A percentile compares a stretch with the other conserved stretches of the same genome.
phyloP scores from a whole-genome alignment of 92 coral and sea anemone genomes.

The Phenganax marumi region DNA sequence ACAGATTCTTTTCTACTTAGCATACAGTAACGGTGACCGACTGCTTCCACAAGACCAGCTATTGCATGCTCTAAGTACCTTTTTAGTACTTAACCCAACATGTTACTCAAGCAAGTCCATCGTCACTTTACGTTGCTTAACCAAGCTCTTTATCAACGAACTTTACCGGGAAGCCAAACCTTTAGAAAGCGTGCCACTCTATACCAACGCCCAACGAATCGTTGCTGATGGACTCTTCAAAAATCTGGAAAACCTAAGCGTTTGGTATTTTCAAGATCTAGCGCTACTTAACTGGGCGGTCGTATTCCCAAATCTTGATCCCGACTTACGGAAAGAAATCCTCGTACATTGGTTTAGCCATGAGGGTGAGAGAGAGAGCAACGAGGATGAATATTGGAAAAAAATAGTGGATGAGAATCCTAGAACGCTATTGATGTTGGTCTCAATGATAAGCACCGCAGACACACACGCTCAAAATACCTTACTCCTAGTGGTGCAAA shows the following conservation, averaged over 20 bases:
- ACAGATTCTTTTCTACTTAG: slow-evolving; percentile 65
- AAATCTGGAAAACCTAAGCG: slow-evolving; percentile 49
- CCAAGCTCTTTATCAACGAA: slow-evolving; percentile 58
- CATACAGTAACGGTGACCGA: slow-evolving; percentile 60
- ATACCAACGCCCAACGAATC: background rate
- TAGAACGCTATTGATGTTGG: slow-evolving; percentile 15
- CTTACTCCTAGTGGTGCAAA: background rate
- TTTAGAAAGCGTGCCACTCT: slow-evolving; percentile 25
- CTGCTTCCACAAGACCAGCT: slow-evolving; percentile 60
- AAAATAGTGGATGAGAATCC: slow-evolving; percentile 1
- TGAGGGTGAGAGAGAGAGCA: background rate
- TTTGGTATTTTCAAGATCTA: slow-evolving; percentile 51
- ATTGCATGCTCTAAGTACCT: slow-evolving; percentile 61
- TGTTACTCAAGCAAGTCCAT: slow-evolving; percentile 53
- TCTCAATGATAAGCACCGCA: background rate
- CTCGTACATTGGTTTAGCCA: slow-evolving; percentile 49
- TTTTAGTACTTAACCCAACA: slow-evolving; percentile 55
- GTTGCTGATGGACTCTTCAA: slow-evolving; percentile 43
- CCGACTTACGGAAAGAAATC: slow-evolving; percentile 56
- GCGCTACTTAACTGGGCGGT: slow-evolving; percentile 71
- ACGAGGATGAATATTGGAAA: slow-evolving; percentile 14
- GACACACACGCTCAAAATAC: slow-evolving; percentile 2
- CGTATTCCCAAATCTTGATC: slow-evolving; percentile 47
- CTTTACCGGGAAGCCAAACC: slow-evolving; percentile 12
- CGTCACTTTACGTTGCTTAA: slow-evolving; percentile 50